Evolutionary conservation across 2,113 vertebrate genomes (phyloP).

Genomic region (Tor tambroides): DNA sequence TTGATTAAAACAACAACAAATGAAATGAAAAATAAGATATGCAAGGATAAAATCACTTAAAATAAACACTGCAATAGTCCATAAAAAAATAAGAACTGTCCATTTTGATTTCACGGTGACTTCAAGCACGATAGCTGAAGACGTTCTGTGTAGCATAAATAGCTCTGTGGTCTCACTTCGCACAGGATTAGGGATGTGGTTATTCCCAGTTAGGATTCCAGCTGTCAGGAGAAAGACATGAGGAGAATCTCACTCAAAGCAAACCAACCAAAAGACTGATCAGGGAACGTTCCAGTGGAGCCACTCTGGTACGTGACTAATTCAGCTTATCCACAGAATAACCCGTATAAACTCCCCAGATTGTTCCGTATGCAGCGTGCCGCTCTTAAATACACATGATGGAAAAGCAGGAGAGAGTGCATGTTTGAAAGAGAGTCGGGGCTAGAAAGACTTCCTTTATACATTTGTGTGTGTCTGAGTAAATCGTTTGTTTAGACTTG

Average conservation of each 20-base stretch:
- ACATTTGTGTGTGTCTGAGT: constrained; percentile 2
- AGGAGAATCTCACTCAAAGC: constrained; percentile 36
- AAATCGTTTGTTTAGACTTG: constrained; percentile 34
- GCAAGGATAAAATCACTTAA: background rate
- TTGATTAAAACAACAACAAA: background rate
- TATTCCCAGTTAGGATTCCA: constrained; percentile 39
- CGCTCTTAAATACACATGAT: constrained; percentile 26
- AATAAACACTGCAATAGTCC: background rate
- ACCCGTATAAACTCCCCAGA: constrained; percentile 34
- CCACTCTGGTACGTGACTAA: constrained; percentile 38
- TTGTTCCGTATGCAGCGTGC: background rate
- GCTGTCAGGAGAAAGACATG: constrained; percentile 44
- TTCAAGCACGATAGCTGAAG: background rate
- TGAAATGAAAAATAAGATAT: background rate
- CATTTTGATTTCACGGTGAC: background rate
- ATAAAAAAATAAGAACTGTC: background rate
- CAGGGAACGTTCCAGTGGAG: constrained; percentile 10
- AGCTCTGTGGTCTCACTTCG: constrained; percentile 13
- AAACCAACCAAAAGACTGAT: constrained; percentile 18
- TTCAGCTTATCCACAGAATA: constrained; percentile 39
- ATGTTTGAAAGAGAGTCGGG: background rate
- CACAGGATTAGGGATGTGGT: constrained; percentile 41
- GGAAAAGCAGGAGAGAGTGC: background rate
- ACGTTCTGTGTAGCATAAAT: constrained; percentile 7
- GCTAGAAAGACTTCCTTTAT: constrained; percentile 12